Evolutionary conservation across 1,140 invertebrate genomes (phyloP), one percentile per base, ranked within the genome.

Genomic region (Apis mellifera): DNA sequence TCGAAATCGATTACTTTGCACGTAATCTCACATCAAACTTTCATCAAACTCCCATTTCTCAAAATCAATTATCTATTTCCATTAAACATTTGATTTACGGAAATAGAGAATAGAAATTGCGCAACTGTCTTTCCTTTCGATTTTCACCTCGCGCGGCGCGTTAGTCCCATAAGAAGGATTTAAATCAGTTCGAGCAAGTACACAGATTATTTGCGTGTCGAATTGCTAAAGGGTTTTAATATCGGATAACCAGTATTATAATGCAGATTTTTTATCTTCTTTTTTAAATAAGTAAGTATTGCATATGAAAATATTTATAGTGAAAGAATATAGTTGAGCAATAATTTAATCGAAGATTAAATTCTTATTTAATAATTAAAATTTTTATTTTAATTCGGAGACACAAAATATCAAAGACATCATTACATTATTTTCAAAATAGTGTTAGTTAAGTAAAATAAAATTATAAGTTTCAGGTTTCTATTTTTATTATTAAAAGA

Each of bases 171-270:
- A n/a, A 65, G 9, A 21, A 69, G 42, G 48, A 69, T 70, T 71
- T 78, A 78, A 78, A 78, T 78, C 77, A 71, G 26, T 13, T 9
- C 19, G 76, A 15, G 66, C 76, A 59, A 70, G 70, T 70, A 48
- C 55, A 55, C 19, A 23, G 12, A 71, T 78, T 71, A 66, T 71
- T 21, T 55, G 77, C 55, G 66, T 50, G 66, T 78, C 55, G 55
- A 78, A 78, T 71, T n/a, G 8, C 62, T 11, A 4, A n/a, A 23
- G 9, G 66, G 66, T 62, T 71, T 71, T 71, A 78, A 71, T 60
- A 71, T 69, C 76, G 42, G 23, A 9, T 12, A 26, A 66, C 62
- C 26, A 32, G 52, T 71, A 71, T 70, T 66, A 23, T 76, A 66
- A 66, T 32, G 32, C 23, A 23, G 3, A 7, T 32, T 66, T 66